Percentiles rank a stretch among this genome's conserved stretches.
Evolutionary conservation across 2,888 invertebrate genomes (phyloP).

Genomic region (Leptothorax acervorum): DNA sequence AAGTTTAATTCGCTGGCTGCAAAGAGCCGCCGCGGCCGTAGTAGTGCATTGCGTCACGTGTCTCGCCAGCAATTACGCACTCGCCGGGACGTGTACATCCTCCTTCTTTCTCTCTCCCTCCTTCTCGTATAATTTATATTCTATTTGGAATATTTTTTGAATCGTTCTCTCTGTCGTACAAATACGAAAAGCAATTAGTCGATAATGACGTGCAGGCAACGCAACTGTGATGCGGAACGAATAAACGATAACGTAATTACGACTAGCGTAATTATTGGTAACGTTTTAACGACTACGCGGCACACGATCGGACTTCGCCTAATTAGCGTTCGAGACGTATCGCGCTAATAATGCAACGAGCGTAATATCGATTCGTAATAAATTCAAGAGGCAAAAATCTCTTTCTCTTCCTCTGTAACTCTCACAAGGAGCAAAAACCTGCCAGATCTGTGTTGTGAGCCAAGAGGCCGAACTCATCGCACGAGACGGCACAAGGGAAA

Average conservation of each 20-base stretch:
- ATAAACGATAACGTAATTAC: conserved; percentile 52
- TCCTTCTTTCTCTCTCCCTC: not conserved
- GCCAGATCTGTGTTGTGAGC: conserved; percentile 7
- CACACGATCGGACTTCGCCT: conserved; percentile 34
- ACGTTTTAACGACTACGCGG: conserved; percentile 42
- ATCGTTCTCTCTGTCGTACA: not conserved
- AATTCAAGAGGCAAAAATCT: conserved; percentile 36
- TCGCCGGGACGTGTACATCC: not conserved
- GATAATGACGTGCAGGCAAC: conserved; percentile 35
- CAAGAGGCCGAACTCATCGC: conserved; percentile 35
- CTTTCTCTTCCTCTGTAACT: not conserved
- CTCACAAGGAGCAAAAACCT: conserved; percentile 16
- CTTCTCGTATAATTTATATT: conserved; percentile 3
- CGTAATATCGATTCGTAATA: conserved; percentile 28
- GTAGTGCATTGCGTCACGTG: conserved; percentile 15
- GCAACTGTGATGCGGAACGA: conserved; percentile 28
- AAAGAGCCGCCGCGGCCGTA: not conserved
- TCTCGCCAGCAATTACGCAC: conserved; percentile 37
- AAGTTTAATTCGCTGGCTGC: conserved; percentile 32
- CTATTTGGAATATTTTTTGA: conserved; percentile 25
- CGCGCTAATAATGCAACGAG: conserved; percentile 38
- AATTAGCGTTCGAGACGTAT: conserved; percentile 49
- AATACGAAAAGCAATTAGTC: conserved; percentile 38
- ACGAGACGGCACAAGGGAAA: conserved; percentile 16
- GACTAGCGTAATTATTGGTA: conserved; percentile 41